Percentiles rank a stretch among this genome's conserved stretches.
These are phyloP conservation scores for Meleagris gallopavo DNA, from an alignment of 2,113 vertebrate genomes.

Conservation along the genomic window DNA sequence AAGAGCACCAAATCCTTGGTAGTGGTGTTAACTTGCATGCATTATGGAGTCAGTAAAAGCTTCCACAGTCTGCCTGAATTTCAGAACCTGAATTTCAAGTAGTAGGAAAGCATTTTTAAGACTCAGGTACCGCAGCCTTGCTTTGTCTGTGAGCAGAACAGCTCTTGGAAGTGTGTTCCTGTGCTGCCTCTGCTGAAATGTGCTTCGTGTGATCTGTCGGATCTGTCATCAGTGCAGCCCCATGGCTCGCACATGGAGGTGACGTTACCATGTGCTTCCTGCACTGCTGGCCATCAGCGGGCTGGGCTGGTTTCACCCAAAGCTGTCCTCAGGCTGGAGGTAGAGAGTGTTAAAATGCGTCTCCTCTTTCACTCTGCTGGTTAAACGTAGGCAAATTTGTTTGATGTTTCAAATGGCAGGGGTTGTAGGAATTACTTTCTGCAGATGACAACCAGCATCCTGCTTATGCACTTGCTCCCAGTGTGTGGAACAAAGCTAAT, in stretches of 20 bases:
- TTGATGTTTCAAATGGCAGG: not conserved
- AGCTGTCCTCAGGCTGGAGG: not conserved
- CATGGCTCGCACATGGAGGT: too few species aligned
- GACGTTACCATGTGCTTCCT: too few species aligned
- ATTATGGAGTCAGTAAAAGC: not conserved
- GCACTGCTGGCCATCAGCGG: too few species aligned
- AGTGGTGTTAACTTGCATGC: accelerated
- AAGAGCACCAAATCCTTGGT: not conserved
- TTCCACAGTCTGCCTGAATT: not conserved
- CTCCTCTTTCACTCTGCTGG: not conserved
- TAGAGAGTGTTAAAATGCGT: not conserved
- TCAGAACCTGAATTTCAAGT: not conserved
- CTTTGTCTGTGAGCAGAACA: not conserved
- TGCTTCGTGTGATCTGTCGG: too few species aligned
- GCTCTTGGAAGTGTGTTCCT: not conserved
- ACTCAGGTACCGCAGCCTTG: not conserved
- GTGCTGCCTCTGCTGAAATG: not conserved
- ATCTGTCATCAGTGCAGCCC: too few species aligned
- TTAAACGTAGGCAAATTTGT: not conserved
- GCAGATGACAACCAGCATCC: not conserved
- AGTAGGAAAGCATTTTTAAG: not conserved
- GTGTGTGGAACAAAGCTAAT: not conserved
- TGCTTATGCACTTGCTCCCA: not conserved
- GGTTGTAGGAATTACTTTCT: not conserved
- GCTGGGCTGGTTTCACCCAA: not conserved